Percentiles rank a stretch among this genome's conserved stretches.
These are phyloP conservation scores for Thunnus maccoyii DNA, from an alignment of 2,113 vertebrate genomes.

Conservation along the genomic window DNA sequence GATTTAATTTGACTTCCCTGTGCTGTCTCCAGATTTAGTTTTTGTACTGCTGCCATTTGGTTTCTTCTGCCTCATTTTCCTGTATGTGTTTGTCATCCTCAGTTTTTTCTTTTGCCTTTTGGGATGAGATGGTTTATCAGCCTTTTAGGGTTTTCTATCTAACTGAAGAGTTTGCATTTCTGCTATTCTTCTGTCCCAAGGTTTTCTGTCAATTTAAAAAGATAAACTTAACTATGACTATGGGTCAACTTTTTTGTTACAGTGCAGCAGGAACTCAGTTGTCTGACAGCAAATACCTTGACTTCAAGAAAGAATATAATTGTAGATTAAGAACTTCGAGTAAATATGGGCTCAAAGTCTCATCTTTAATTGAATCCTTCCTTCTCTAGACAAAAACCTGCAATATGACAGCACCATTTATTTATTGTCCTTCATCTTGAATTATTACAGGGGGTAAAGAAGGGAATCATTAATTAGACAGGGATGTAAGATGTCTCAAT, in stretches of 20 bases:
- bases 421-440: slow-evolving; percentile 75
- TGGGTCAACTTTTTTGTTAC: background rate
- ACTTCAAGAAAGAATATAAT: slow-evolving; percentile 13
- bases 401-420: slow-evolving; percentile 55
- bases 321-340: slow-evolving; percentile 27
- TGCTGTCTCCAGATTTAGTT: slow-evolving; percentile 14
- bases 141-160: background rate
- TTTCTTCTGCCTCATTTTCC: background rate
- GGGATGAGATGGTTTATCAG: background rate
- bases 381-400: slow-evolving; percentile 49
- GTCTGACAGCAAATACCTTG: slow-evolving; percentile 11
- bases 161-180: background rate
- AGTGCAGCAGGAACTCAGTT: background rate
- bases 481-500: slow-evolving; percentile 76
- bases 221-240: background rate
- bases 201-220: background rate
- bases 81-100: background rate
- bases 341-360: slow-evolving; percentile 47
- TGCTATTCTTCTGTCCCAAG: background rate
- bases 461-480: slow-evolving; percentile 74
- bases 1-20: slow-evolving; percentile 12
- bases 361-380: slow-evolving; percentile 59
- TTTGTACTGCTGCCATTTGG: slow-evolving; percentile 2
- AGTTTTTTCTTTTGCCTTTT: background rate
- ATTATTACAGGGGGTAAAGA: slow-evolving; percentile 65